phyloP scores from a whole-genome alignment of 2,113 vertebrate genomes.

The Laticauda laticaudata region DNA sequence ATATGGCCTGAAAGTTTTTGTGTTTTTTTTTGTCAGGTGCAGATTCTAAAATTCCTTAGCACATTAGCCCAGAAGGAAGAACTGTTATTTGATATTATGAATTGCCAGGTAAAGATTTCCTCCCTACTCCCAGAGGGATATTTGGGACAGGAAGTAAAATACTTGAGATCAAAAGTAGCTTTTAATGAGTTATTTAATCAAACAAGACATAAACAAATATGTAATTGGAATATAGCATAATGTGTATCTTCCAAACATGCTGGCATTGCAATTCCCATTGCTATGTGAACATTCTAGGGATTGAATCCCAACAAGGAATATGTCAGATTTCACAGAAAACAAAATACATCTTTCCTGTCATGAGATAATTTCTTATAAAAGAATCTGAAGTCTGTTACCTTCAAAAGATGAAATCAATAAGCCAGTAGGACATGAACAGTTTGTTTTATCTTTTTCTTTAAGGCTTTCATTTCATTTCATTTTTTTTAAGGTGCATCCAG shows the following conservation, averaged over 20 bases:
- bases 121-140: neutral
- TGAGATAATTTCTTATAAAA: neutral
- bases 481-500: conserved; percentile 27
- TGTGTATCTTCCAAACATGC: neutral
- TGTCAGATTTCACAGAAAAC: neutral
- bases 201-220: neutral
- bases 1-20: neutral
- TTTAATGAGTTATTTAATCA: neutral
- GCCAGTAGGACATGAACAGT: neutral
- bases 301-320: neutral
- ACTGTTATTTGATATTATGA: conserved; percentile 29
- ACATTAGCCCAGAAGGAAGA: conserved; percentile 22
- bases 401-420: neutral
- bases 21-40: neutral
- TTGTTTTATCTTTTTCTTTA: neutral
- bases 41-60: conserved; percentile 24
- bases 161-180: neutral
- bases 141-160: neutral
- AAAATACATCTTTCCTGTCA: neutral
- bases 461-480: neutral
- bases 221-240: neutral
- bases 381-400: too few species aligned
- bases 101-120: conserved; percentile 22
- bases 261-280: neutral
- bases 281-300: neutral